phyloP scores from a whole-genome alignment of 2,113 vertebrate genomes.

The Rynchops niger region DNA sequence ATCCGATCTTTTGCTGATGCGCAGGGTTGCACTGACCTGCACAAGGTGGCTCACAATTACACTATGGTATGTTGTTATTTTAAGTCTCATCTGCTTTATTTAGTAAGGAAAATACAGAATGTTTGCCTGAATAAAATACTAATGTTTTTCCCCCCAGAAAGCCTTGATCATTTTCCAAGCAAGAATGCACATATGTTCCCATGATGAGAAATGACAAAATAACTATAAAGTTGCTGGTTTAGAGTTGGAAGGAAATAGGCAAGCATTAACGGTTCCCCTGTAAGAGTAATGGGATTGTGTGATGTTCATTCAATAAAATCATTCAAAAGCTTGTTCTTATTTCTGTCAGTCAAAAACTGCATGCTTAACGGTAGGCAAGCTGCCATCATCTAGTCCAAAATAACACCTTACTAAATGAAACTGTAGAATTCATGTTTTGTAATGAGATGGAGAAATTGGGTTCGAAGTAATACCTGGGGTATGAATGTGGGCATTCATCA shows the following conservation, averaged over 20 bases:
- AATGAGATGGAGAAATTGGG: not conserved
- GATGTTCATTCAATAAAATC: not conserved
- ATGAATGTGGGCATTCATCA: not conserved
- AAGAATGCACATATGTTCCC: not conserved
- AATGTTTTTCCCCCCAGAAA: not conserved
- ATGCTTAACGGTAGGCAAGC: not conserved
- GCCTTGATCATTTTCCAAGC: not conserved
- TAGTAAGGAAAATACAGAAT: not conserved
- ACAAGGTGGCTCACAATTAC: conserved; percentile 94
- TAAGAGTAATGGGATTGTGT: not conserved
- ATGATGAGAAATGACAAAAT: not conserved
- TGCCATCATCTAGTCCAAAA: not conserved
- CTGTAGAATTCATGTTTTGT: not conserved
- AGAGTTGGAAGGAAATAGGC: not conserved
- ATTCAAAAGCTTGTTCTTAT: not conserved
- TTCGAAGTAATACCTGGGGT: not conserved
- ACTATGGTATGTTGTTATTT: conserved; percentile 87
- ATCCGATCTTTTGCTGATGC: conserved; percentile 96
- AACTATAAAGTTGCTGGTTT: not conserved
- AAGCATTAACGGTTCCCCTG: not conserved
- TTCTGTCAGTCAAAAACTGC: not conserved
- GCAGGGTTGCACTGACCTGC: conserved; percentile 93
- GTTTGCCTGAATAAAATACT: not conserved
- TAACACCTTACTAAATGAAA: not conserved
- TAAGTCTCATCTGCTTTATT: not conserved